Percentiles rank a stretch among this genome's conserved stretches.
Evolutionary conservation across 2,797 vertebrate species (phyloP).

Genomic region (Cacajao melanocephalus): DNA sequence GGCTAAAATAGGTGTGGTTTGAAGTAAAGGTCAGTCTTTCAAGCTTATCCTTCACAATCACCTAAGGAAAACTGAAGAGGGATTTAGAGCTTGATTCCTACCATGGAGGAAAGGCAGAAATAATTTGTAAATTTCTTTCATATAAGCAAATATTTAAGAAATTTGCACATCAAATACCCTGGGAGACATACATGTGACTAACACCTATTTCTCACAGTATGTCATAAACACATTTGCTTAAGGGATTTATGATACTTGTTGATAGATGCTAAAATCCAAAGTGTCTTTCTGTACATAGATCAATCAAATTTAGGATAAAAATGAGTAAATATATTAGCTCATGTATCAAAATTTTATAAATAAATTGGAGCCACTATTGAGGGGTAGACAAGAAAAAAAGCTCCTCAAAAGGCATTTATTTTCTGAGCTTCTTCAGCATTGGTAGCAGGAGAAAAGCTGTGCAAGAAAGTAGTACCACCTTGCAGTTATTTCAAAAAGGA

Average conservation of each 20-base stretch:
- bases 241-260: constrained; percentile 71
- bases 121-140: constrained; percentile 76
- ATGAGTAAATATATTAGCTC: constrained; percentile 72
- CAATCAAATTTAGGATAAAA: constrained; percentile 69
- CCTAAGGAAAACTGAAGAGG: neutral
- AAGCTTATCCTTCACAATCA: neutral
- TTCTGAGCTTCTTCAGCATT: constrained; percentile 24
- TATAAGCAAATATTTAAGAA: constrained; percentile 80
- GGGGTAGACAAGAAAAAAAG: constrained; percentile 62
- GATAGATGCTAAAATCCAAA: constrained; percentile 64
- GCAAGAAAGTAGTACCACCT: neutral
- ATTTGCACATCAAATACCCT: constrained; percentile 71
- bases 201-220: constrained; percentile 65
- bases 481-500: constrained; percentile 63
- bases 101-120: constrained; percentile 62
- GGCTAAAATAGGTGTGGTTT: neutral
- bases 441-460: neutral
- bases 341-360: constrained; percentile 68
- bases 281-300: constrained; percentile 64
- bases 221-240: constrained; percentile 67
- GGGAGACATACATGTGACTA: constrained; percentile 76
- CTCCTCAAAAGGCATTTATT: constrained; percentile 57
- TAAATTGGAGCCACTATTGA: constrained; percentile 65
- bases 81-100: constrained; percentile 16
- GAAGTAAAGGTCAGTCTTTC: neutral